Conservation (phyloP, 2,888 invertebrate species). For the Meghimatium bilineatum region DNA sequence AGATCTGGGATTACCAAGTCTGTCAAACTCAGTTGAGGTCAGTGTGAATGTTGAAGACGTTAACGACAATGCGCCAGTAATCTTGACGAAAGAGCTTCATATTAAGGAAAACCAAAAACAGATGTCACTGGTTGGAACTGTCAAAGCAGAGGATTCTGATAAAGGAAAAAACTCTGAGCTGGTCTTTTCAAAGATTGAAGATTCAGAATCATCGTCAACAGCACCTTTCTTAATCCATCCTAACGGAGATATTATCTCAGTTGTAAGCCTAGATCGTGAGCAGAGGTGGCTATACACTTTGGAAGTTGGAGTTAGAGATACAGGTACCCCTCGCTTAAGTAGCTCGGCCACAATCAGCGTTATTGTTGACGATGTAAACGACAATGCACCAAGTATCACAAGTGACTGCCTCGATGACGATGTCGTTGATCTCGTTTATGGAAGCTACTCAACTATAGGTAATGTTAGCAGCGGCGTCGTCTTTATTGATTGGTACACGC, state of each 20-base stretch:
- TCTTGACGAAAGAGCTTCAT: slow-evolving; percentile 87
- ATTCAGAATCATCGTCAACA: background rate
- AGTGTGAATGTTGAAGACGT: slow-evolving; percentile 68
- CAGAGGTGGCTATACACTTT: slow-evolving; percentile 59
- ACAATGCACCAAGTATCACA: slow-evolving; percentile 57
- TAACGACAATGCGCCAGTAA: slow-evolving; percentile 90
- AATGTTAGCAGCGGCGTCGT: slow-evolving; percentile 22
- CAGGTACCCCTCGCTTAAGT: slow-evolving; percentile 57
- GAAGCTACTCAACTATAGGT: background rate
- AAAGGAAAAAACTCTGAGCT: slow-evolving; percentile 59
- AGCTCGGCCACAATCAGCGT: slow-evolving; percentile 60
- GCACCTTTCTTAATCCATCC: slow-evolving; percentile 62
- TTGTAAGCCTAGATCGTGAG: slow-evolving; percentile 62
- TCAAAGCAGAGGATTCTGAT: slow-evolving; percentile 71
- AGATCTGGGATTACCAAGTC: slow-evolving; percentile 57
- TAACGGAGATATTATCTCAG: slow-evolving; percentile 60
- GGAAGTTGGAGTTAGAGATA: slow-evolving; percentile 60
- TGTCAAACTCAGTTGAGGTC: slow-evolving; percentile 68
- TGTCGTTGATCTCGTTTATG: background rate
- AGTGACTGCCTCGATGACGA: slow-evolving; percentile 47
- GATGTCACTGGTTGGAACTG: slow-evolving; percentile 67
- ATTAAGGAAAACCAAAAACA: slow-evolving; percentile 78
- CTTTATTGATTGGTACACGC: slow-evolving; percentile 19
- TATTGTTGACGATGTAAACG: slow-evolving; percentile 62
- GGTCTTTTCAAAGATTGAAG: slow-evolving; percentile 56